Evolutionary conservation across 2,797 vertebrate genomes (phyloP).

Genomic region (Ibycter americanus): DNA sequence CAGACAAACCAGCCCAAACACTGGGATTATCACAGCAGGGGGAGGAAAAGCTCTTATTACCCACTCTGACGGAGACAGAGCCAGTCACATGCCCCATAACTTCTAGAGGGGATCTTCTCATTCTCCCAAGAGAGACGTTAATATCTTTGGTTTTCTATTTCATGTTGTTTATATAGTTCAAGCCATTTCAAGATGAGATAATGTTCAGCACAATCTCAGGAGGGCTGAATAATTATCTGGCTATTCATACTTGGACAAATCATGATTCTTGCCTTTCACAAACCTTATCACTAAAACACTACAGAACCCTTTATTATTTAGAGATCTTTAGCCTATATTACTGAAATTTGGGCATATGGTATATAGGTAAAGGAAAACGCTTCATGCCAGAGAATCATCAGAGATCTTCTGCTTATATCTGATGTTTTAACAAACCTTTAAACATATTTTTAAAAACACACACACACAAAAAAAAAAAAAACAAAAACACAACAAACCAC

Average conservation of each 20-base stretch:
- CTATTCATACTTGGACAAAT: background rate
- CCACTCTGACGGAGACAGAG: background rate
- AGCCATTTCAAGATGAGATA: background rate
- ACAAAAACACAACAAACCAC: background rate
- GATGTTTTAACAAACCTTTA: background rate
- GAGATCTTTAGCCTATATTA: background rate
- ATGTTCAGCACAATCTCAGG: background rate
- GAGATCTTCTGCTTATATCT: background rate
- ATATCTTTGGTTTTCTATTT: conserved; percentile 34
- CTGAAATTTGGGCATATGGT: background rate
- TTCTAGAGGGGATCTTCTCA: background rate
- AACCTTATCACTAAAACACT: background rate
- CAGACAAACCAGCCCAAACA: conserved; percentile 26
- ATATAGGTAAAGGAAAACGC: background rate
- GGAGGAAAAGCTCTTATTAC: conserved; percentile 46
- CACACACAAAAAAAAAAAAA: background rate
- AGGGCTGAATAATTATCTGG: background rate
- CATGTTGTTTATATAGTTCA: conserved; percentile 34
- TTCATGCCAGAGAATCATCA: background rate
- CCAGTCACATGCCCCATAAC: background rate
- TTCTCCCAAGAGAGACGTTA: conserved; percentile 15
- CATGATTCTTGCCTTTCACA: background rate
- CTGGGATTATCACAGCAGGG: conserved; percentile 38
- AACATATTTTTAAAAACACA: background rate
- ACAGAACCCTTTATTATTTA: background rate